These are phyloP conservation scores for Holothuria scabra DNA, from an alignment of 53 echinoderm and acorn worm genomes.

Conservation along the genomic window DNA sequence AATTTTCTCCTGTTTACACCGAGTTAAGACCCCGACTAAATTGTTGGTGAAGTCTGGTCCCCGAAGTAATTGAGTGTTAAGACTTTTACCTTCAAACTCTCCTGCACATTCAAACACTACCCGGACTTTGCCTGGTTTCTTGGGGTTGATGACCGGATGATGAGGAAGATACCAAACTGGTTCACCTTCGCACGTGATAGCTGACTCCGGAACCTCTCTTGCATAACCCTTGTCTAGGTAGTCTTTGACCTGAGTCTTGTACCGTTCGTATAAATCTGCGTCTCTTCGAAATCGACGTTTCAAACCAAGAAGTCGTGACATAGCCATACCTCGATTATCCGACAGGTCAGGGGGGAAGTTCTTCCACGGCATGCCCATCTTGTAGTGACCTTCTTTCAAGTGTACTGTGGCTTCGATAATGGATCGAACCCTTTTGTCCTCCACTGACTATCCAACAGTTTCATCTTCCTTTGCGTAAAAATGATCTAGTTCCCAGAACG, in stretches of 20 bases:
- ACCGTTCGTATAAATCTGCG: no score
- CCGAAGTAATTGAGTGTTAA: constrained; percentile 48
- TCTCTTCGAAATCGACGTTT: no score
- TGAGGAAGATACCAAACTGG: no score
- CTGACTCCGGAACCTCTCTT: not conserved
- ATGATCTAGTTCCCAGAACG: constrained; percentile 55
- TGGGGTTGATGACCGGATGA: no score
- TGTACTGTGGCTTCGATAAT: no score
- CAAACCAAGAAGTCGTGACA: constrained; percentile 36
- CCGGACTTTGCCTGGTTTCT: constrained; percentile 66
- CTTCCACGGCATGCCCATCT: no score
- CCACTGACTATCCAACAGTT: constrained; percentile 45
- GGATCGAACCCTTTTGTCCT: constrained; percentile 53
- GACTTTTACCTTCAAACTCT: no score
- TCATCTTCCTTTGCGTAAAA: not conserved
- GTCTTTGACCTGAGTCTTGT: constrained; percentile 42
- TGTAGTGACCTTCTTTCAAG: no score
- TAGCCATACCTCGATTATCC: constrained; percentile 46
- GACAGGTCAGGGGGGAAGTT: no score
- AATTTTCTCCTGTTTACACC: no score
- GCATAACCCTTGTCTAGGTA: constrained; percentile 66
- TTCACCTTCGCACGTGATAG: rapidly evolving
- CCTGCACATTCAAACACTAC: no score
- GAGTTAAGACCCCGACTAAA: constrained; percentile 58
- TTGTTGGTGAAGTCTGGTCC: constrained; percentile 65